phyloP scores from a whole-genome alignment of 2,888 invertebrate species.

The Agapostemon virescens region DNA sequence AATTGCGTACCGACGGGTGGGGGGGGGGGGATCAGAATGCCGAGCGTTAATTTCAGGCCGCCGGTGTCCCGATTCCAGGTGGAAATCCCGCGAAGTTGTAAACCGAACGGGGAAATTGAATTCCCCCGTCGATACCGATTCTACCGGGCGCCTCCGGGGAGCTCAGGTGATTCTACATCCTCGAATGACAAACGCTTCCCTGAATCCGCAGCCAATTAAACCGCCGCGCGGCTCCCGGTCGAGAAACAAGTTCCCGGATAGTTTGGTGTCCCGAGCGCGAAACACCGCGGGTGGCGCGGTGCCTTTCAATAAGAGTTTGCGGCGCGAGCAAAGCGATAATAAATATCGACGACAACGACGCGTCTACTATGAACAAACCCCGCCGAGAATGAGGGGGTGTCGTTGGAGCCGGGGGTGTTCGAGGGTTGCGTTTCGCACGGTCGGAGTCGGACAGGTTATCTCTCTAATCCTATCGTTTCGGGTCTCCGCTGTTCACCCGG shows the following conservation, averaged over 20 bases:
- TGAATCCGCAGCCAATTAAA: constrained; percentile 17
- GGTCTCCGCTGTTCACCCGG: constrained; percentile 44
- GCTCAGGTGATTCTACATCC: constrained; percentile 12
- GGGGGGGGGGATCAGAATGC: neutral
- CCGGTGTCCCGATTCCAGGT: neutral
- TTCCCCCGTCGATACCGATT: constrained; percentile 1
- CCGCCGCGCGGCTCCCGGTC: neutral
- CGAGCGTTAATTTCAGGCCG: neutral
- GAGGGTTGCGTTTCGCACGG: constrained; percentile 46
- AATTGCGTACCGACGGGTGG: too few species aligned
- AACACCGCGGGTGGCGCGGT: constrained; percentile 19
- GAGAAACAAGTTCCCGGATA: neutral
- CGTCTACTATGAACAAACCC: constrained; percentile 1
- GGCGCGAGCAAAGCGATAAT: constrained; percentile 43
- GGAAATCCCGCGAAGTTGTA: constrained; percentile 13
- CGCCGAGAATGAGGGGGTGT: neutral
- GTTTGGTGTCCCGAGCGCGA: neutral
- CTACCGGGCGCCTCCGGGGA: neutral
- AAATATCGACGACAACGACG: constrained; percentile 43
- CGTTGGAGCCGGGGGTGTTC: neutral
- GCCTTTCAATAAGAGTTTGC: constrained; percentile 47
- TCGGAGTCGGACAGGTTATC: constrained; percentile 60
- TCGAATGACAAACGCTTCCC: constrained; percentile 4
- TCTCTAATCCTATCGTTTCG: constrained; percentile 61
- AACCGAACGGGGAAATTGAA: constrained; percentile 15